Percentiles rank a stretch among this genome's conserved stretches.
Evolutionary conservation across 2,113 vertebrate species (phyloP).

Genomic region (Electrona antarctica): DNA sequence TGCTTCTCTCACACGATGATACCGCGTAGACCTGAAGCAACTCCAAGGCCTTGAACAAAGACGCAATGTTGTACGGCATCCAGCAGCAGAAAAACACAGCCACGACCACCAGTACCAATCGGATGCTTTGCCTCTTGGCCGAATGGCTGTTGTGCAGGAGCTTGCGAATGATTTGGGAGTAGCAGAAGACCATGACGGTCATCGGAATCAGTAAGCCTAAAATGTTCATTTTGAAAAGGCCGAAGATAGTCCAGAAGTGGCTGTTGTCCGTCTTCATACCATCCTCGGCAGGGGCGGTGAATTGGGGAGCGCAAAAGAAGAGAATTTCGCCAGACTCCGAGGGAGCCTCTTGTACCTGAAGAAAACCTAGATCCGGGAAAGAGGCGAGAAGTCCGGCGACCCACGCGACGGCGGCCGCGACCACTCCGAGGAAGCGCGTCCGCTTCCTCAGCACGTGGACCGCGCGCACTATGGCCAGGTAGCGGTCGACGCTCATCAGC

Average conservation of each 20-base stretch:
- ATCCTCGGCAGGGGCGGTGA: background rate
- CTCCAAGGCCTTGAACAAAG: constrained; percentile 63
- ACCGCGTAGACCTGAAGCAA: fast-evolving
- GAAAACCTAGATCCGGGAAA: constrained; percentile 77
- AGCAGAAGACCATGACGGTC: constrained; percentile 71
- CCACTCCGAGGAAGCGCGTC: constrained; percentile 73
- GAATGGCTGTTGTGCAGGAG: constrained; percentile 46
- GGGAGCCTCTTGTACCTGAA: constrained; percentile 30
- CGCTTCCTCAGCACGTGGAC: constrained; percentile 82
- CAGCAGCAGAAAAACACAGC: constrained; percentile 76
- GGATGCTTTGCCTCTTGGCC: constrained; percentile 68
- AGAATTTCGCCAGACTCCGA: fast-evolving
- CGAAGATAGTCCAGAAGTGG: constrained; percentile 27
- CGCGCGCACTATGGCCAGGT: constrained; percentile 89
- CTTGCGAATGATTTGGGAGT: constrained; percentile 67
- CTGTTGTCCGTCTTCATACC: fast-evolving
- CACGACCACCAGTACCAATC: constrained; percentile 67
- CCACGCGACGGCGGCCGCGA: constrained; percentile 80
- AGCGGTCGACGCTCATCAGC: constrained; percentile 89
- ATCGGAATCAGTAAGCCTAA: constrained; percentile 70
- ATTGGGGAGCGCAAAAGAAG: background rate
- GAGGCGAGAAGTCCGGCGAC: constrained; percentile 69
- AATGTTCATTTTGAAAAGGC: constrained; percentile 73
- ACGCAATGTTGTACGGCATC: constrained; percentile 74
- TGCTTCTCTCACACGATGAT: constrained; percentile 60